These are phyloP conservation scores for Metalampra italica DNA, from an alignment of 2,888 invertebrate genomes.

Conservation along the genomic window DNA sequence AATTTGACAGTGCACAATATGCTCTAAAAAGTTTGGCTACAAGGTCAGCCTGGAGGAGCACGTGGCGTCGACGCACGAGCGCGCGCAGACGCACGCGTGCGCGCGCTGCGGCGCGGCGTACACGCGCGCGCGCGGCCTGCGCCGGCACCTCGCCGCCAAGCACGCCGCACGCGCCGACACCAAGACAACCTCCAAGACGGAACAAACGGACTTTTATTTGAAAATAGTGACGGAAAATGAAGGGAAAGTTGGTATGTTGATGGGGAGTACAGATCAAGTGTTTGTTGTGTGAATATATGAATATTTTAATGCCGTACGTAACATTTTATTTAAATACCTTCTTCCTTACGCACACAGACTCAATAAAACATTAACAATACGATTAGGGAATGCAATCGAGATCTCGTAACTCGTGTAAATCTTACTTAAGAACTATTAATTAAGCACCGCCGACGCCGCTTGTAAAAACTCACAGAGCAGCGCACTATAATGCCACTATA, in stretches of 20 bases:
- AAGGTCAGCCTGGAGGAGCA: constrained; percentile 62
- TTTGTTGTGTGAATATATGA: background rate
- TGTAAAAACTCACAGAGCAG: no score
- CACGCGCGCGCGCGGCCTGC: constrained; percentile 43
- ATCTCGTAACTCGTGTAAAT: no score
- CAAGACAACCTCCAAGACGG: background rate
- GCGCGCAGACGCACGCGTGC: constrained; percentile 42
- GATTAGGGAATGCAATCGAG: no score
- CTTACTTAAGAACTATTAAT: no score
- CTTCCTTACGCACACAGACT: no score
- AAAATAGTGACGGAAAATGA: constrained; percentile 1
- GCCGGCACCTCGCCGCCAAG: constrained; percentile 50
- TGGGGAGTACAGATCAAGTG: background rate
- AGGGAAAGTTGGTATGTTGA: background rate
- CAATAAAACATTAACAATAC: no score
- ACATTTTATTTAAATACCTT: no score
- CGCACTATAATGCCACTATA: no score
- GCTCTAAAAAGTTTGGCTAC: constrained; percentile 63
- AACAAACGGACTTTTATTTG: background rate
- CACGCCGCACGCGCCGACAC: constrained; percentile 29
- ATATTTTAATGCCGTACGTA: no score
- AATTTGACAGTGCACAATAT: constrained; percentile 55
- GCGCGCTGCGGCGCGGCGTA: constrained; percentile 52
- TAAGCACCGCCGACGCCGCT: no score
- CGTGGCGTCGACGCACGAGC: constrained; percentile 48